Evolutionary conservation across 2,797 vertebrate species (phyloP).

Genomic region (Peromyscus nudipes): DNA sequence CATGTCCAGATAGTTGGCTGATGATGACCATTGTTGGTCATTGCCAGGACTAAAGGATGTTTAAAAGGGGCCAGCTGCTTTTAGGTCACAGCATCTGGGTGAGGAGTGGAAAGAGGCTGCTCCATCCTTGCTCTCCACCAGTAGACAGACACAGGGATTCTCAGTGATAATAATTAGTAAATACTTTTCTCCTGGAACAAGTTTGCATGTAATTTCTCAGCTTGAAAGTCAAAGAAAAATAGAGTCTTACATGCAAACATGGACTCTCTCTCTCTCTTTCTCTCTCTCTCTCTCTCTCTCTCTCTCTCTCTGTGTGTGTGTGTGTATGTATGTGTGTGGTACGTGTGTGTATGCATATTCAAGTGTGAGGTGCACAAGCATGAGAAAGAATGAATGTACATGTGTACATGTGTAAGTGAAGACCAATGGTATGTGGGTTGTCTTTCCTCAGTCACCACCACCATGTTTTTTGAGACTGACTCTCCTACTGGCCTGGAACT

Average conservation of each 20-base stretch:
- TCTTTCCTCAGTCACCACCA: neutral
- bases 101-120: neutral
- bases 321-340: neutral
- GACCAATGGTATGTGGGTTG: neutral
- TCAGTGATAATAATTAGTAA: neutral
- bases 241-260: neutral
- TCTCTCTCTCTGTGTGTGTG: no score
- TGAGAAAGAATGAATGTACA: neutral
- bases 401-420: neutral
- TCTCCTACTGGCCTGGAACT: neutral
- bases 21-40: fast-evolving
- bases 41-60: neutral
- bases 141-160: neutral
- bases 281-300: no score
- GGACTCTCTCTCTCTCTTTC: neutral
- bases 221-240: slow-evolving; percentile 23
- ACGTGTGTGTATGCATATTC: neutral
- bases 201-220: slow-evolving; percentile 2
- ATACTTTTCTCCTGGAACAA: slow-evolving; percentile 4
- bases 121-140: neutral
- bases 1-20: neutral
- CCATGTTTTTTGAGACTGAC: neutral
- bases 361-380: neutral
- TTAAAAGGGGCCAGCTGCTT: neutral
- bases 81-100: no score